Evolutionary conservation across 2,113 vertebrate species (phyloP), one percentile per base, ranked within the genome.

Genomic region (Eptesicus fuscus): DNA sequence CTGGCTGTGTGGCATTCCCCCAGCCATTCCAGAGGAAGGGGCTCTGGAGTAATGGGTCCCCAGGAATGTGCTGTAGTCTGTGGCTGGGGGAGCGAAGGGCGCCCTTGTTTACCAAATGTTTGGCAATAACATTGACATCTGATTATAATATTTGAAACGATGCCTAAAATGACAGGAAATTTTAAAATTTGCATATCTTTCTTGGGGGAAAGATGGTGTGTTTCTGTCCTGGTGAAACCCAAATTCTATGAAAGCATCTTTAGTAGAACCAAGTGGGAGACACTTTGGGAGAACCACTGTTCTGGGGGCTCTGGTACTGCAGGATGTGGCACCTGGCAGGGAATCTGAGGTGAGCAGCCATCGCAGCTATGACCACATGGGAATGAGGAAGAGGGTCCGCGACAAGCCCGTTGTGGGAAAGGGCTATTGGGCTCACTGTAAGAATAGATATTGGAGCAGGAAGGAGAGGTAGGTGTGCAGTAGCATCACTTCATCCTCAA

Each of bases 51-150:
- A 51, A 69, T 18, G 73, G 22, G 77, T 47, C 69, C n/a, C 67
- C 22, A 9, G 51, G 70, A 47, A 80, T 20, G 7, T 49, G 51
- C 16, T 5, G 16, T 87, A 47, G 65, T 79, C n/a, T 93, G 32
- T 13, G 25, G 2, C 49, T 69, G 25, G 44, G 32, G 3, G 17
- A 3, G 44, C 16, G 12, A 30, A 25, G 30, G 16, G 8, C 65
- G 59, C 73, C 44, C n/a, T 80, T 92, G 76, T 96, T 92, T 89
- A 95, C 74, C 59, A 83, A 82, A 59, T 77, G 69, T 94, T 90
- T 93, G 84, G 88, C 90, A 97, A 96, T 96, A 96, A 96, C 94
- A 65, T 30, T 88, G 71, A 88, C 53, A 65, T 79, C 30, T 80
- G 51, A 65, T 73, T 37, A 67, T 77, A 83, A 86, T 47, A 53